Evolutionary conservation across 2,113 vertebrate genomes (phyloP).

Genomic region (Rhea americana): DNA sequence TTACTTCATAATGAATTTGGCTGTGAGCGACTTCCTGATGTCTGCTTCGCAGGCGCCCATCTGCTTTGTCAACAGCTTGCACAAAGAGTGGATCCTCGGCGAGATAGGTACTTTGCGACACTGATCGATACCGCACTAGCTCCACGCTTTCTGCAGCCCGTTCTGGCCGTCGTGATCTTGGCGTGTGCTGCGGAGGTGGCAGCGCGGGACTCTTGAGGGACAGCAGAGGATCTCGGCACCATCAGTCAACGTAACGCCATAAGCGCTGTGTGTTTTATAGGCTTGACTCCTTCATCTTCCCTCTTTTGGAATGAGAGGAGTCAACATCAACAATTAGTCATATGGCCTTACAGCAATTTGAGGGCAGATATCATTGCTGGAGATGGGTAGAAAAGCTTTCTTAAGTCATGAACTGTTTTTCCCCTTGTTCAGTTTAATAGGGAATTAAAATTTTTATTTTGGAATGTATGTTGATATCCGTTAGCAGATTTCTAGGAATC

Average conservation of each 20-base stretch:
- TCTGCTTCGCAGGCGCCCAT: constrained; percentile 73
- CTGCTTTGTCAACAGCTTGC: constrained; percentile 75
- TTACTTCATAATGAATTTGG: constrained; percentile 78
- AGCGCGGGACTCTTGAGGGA: background rate
- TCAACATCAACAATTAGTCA: background rate
- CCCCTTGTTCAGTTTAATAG: background rate
- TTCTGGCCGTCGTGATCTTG: background rate
- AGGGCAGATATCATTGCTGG: background rate
- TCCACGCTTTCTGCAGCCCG: background rate
- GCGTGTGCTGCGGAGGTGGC: background rate
- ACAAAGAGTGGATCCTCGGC: constrained; percentile 74
- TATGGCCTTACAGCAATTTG: background rate
- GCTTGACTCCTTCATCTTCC: background rate
- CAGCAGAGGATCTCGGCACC: background rate
- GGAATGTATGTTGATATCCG: background rate
- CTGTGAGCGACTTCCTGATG: constrained; percentile 75
- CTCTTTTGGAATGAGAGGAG: background rate
- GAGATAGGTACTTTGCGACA: constrained; percentile 62
- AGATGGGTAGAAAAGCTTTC: background rate
- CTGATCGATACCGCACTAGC: background rate
- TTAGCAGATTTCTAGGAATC: background rate
- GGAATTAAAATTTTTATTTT: background rate
- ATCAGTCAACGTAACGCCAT: background rate
- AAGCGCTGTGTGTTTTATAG: background rate
- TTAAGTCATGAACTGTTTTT: background rate